Base-by-base conservation (phyloP, 2,797 vertebrate genomes). In the Scomberomorus guttatus region DNA sequence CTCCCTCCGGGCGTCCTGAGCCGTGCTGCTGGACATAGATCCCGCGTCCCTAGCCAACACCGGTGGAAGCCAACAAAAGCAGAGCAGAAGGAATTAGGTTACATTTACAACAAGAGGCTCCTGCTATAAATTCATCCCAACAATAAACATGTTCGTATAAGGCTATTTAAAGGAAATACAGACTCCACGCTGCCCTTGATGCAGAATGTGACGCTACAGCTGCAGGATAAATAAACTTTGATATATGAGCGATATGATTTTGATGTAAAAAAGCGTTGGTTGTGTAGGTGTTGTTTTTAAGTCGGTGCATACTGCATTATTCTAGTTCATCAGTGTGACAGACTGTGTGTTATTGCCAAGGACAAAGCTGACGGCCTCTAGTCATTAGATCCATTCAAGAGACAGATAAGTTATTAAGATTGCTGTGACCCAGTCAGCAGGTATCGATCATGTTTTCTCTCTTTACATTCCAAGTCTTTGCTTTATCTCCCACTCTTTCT, bases 311-410 rank as follows among this genome's bases (percentile, higher is more conserved):
- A 39, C 56, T 72, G 58, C 37, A 24, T 80, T 74, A 62, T 73
- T 87, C 72, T 71, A 59, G 80, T 82, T 81, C 64, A 89, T 90
- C 75, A 67, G 65, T 72, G 73, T 46, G 65, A 74, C 65, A 50
- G 59, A 69, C 69, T 62, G 60, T 32, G 39, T 80, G 77, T 84
- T 79, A 52, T 75, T 84, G 77, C 73, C 86, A 92, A 91, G 90
- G 90, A 89, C 83, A 22, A 81, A 82, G 76, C 89, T 91, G 85
- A 87, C 81, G 75, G 58, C 69, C 71, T 81, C 39, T 55, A 20
- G 57, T 86, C 72, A 22, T 76, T 72, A 77, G 81, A 89, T 85
- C 77, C 59, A 85, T 88, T 86, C 62, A 78, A 58, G n/a, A 77
- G 79, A 87, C 64, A 56, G 65, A 59, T 62, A 24, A 61, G 75